A percentile compares a stretch with the other conserved stretches of the same genome.
phyloP scores from a whole-genome alignment of 2,888 invertebrate genomes.

The Diaprepes abbreviatus region DNA sequence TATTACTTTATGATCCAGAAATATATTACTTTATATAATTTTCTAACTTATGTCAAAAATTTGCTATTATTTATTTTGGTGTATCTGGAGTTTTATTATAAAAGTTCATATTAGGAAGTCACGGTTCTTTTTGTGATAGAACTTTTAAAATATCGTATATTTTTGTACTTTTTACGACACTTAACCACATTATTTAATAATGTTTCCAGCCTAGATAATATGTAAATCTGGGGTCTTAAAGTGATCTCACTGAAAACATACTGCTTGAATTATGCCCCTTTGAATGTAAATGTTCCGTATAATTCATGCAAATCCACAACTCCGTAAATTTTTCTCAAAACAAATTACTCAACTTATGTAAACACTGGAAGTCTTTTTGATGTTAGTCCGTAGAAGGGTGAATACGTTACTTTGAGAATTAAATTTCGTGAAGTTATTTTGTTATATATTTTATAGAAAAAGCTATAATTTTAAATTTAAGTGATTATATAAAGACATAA shows the following conservation, averaged over 20 bases:
- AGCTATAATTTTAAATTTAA: slow-evolving; percentile 21
- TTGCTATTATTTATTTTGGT: no score
- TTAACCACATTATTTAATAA: no score
- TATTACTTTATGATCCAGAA: no score
- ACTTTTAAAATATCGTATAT: no score
- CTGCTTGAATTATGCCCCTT: slow-evolving; percentile 7
- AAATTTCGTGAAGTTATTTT: slow-evolving; percentile 35
- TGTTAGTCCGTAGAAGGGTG: slow-evolving; percentile 25
- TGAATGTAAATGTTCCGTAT: slow-evolving; percentile 19
- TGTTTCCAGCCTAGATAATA: neutral
- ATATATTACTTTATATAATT: no score
- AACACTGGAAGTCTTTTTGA: slow-evolving; percentile 32
- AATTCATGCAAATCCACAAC: slow-evolving; percentile 25
- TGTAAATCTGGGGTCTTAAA: neutral
- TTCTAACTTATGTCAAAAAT: no score
- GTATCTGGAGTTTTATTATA: no score
- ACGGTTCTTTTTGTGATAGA: no score
- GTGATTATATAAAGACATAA: slow-evolving; percentile 17
- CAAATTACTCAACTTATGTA: slow-evolving; percentile 27
- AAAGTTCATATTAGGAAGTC: no score
- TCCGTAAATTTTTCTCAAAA: slow-evolving; percentile 10
- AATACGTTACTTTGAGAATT: slow-evolving; percentile 30
- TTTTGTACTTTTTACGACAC: no score
- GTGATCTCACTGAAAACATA: slow-evolving; percentile 2
- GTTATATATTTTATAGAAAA: slow-evolving; percentile 11